A percentile compares a stretch with the other conserved stretches of the same genome.
Evolutionary conservation across 2,797 vertebrate species (phyloP).

Genomic region (Bradypodion pumilum): DNA sequence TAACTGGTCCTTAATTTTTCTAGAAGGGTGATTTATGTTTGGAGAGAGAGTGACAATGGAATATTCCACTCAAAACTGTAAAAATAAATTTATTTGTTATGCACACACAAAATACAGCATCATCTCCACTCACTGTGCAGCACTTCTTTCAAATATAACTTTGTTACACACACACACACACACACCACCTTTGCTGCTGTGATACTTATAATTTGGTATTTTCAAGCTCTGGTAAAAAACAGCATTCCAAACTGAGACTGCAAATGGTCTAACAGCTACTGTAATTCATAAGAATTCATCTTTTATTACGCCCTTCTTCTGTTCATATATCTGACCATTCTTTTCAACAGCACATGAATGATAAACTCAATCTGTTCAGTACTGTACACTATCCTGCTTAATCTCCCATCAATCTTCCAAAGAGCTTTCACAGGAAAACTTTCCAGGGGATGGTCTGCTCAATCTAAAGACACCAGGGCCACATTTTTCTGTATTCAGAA

Average conservation of each 20-base stretch:
- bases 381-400: neutral
- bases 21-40: too few relatives aligned
- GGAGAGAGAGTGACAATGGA: too few relatives aligned
- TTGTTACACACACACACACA: too few relatives aligned
- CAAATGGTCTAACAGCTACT: neutral
- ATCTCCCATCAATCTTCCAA: neutral
- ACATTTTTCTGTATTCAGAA: slow-evolving; percentile 6
- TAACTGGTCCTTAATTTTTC: too few relatives aligned
- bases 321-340: neutral
- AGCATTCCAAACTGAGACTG: neutral
- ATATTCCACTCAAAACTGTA: too few relatives aligned
- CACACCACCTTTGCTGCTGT: too few relatives aligned
- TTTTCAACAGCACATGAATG: neutral
- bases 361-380: neutral
- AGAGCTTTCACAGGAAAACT: neutral
- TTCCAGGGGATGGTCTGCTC: neutral
- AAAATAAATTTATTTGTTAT: neutral
- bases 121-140: neutral
- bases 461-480: slow-evolving; percentile 5
- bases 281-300: neutral
- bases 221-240: neutral
- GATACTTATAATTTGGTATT: neutral
- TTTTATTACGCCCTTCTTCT: neutral
- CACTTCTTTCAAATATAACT: neutral
- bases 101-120: neutral